Percentiles rank a stretch among this genome's conserved stretches.
phyloP scores from a whole-genome alignment of 2,888 invertebrate species.

The Sabatieria punctata region DNA sequence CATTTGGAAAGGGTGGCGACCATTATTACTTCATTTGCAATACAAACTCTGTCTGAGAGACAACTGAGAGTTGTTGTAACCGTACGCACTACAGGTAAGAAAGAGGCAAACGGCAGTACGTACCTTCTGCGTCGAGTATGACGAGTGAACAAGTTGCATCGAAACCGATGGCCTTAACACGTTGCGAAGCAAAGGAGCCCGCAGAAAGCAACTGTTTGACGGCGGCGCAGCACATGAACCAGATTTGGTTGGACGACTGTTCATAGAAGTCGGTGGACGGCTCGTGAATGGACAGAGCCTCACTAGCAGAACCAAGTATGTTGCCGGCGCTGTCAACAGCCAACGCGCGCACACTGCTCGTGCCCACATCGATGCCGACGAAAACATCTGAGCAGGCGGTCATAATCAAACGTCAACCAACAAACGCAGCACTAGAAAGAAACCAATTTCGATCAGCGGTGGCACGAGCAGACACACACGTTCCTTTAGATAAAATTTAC shows the following conservation, averaged over 20 bases:
- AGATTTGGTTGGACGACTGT: constrained; percentile 75
- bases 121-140: constrained; percentile 50
- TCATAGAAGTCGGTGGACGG: constrained; percentile 60
- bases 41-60: too few relatives aligned
- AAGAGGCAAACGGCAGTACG: background rate
- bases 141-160: constrained; percentile 90
- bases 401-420: too few relatives aligned
- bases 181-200: background rate
- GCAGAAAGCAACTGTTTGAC: constrained; percentile 52
- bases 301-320: background rate
- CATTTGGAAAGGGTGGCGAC: too few relatives aligned
- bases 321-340: background rate
- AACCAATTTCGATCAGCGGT: too few relatives aligned
- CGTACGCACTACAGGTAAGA: too few relatives aligned
- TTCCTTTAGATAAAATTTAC: too few relatives aligned
- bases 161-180: constrained; percentile 58
- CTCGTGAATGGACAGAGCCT: constrained; percentile 46
- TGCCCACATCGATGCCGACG: constrained; percentile 69
- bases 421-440: too few relatives aligned
- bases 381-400: too few relatives aligned
- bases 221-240: constrained; percentile 53
- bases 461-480: too few relatives aligned
- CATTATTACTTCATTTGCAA: too few relatives aligned
- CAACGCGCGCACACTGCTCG: constrained; percentile 66
- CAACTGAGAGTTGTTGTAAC: too few relatives aligned